A percentile compares a stretch with the other conserved stretches of the same genome.
phyloP scores from a whole-genome alignment of 2,113 vertebrate species.

The Marcusenius ussheri region DNA sequence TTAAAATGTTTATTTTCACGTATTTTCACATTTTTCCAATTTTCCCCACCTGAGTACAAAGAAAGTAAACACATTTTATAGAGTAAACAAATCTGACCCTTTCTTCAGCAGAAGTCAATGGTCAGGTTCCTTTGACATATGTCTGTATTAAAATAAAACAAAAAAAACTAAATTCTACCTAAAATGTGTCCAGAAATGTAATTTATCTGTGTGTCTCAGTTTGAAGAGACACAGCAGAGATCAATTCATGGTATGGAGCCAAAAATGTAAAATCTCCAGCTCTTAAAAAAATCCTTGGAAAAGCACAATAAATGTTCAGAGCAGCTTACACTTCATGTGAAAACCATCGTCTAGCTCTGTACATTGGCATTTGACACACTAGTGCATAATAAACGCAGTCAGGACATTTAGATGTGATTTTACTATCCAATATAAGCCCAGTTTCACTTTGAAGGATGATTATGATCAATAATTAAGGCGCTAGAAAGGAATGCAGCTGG shows the following conservation, averaged over 20 bases:
- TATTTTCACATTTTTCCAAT: neutral
- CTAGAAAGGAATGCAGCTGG: neutral
- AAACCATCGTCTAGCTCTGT: neutral
- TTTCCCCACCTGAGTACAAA: neutral
- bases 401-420: constrained; percentile 29
- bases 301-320: neutral
- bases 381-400: constrained; percentile 24
- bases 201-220: neutral
- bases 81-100: neutral
- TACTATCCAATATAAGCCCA: neutral
- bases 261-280: neutral
- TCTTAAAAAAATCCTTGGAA: neutral
- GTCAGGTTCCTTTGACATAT: neutral
- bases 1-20: neutral
- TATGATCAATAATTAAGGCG: constrained; percentile 24
- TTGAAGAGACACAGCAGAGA: neutral
- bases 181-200: neutral
- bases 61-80: neutral
- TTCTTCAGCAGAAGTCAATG: neutral
- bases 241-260: neutral
- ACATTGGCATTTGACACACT: neutral
- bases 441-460: constrained; percentile 23
- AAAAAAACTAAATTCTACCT: neutral
- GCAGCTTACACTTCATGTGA: neutral
- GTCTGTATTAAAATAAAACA: neutral